Base-by-base conservation (phyloP, 2,113 vertebrate genomes). In the Tamias sibiricus region DNA sequence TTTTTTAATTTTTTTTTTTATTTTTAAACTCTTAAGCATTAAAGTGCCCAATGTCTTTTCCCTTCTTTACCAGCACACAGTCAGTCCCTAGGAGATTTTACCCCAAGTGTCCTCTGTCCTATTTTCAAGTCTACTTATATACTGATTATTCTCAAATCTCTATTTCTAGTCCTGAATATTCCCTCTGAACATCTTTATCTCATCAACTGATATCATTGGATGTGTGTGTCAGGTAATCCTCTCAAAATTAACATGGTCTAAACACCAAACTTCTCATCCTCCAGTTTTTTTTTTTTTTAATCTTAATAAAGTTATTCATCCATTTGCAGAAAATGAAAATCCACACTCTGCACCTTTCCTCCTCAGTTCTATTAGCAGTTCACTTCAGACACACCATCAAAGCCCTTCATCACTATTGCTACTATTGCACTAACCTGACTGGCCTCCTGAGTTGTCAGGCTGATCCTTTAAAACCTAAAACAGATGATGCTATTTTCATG, bases 211-310 rank as follows among this genome's bases (percentile, higher is more conserved):
- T 26, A 35, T 40, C 40, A 26, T 0, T 68, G 8, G 19, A 0
- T 8, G 24, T 26, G 6, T 12, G 9, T 80, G 1, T 74, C 19
- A 4, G 28, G 74, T 62, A 68, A 71, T 81, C 2, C 54, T 92
- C 49, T 77, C 17, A 22, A 69, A 90, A 32, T 87, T 87, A 75
- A 8, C 0, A 2, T 57, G 30, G 8, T 62, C 30, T 90, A 72
- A 93, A 72, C 40, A 66, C 52, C 32, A 94, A 86, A 85, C 47
- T 82, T 74, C 8, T 74, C 37, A 92, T 90, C 22, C 19, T 90
- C 1, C 8, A 20, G 8, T 24, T 8, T 79, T 87, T 14, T 8
- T 22, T 91, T 57, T 57, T 57, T n/a, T n/a, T 52, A 14, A 19
- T 52, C 8, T 87, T 44, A 19, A 22, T 37, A 37, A 66, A 4